Conservation (phyloP, 53 echinoderm and acorn worm species). For the Henricia sp. region DNA sequence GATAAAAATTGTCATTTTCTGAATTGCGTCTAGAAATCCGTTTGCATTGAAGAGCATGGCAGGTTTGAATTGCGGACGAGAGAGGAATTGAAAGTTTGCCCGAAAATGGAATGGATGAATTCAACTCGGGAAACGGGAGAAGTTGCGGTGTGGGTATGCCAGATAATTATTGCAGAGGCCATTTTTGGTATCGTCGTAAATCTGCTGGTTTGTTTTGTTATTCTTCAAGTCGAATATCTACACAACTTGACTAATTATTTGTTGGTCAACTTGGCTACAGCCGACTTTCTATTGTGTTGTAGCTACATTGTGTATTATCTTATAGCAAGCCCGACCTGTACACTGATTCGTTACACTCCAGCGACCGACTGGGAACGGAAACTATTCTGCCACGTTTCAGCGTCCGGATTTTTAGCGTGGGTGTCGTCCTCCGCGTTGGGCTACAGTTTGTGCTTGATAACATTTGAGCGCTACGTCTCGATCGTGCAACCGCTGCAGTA, state of each 20-base stretch:
- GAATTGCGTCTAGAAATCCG: too few species aligned
- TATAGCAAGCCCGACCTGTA: neutral
- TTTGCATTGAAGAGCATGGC: too few species aligned
- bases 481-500: slow-evolving; percentile 31
- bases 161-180: neutral
- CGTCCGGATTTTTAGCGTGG: neutral
- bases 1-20: too few species aligned
- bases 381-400: neutral
- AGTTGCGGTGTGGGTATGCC: neutral
- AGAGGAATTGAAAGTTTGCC: too few species aligned
- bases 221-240: neutral
- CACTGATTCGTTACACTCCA: neutral
- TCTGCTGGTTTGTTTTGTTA: slow-evolving; percentile 5
- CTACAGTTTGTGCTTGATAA: slow-evolving; percentile 36
- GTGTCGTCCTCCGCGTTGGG: neutral
- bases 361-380: neutral
- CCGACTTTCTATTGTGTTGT: slow-evolving; percentile 1
- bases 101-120: neutral
- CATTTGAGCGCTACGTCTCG: slow-evolving; percentile 7
- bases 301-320: neutral
- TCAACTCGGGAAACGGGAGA: neutral
- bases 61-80: too few species aligned
- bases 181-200: neutral
- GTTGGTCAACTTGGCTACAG: slow-evolving; percentile 24
- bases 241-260: slow-evolving; percentile 10